phyloP scores from a whole-genome alignment of 2,888 invertebrate genomes.

The Macaria liturata region DNA sequence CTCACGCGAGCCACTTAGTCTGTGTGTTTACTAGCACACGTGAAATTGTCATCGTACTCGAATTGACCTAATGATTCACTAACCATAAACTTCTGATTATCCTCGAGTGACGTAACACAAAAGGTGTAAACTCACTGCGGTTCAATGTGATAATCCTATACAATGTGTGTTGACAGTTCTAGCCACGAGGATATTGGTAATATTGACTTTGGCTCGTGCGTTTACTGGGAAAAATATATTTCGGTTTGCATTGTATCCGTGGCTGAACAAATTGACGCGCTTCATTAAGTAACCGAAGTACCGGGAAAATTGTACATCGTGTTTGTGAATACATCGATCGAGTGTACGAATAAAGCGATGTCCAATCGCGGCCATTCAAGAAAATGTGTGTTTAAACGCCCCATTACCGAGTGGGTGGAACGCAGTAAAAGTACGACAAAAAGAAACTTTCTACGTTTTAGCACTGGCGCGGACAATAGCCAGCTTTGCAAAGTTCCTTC shows the following conservation, averaged over 20 bases:
- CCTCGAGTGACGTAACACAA: constrained; percentile 71
- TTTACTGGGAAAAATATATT: constrained; percentile 26
- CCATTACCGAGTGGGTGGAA: constrained; percentile 33
- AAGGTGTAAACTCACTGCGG: constrained; percentile 52
- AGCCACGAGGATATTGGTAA: constrained; percentile 34
- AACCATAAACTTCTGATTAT: constrained; percentile 71
- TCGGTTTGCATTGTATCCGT: constrained; percentile 20
- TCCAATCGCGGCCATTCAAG: constrained; percentile 28
- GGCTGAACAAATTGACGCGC: constrained; percentile 25
- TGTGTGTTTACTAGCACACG: constrained; percentile 64
- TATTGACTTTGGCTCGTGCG: constrained; percentile 25
- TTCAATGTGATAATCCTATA: constrained; percentile 47
- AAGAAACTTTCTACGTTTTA: constrained; percentile 71
- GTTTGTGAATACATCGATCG: constrained; percentile 20
- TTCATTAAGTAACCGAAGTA: constrained; percentile 11
- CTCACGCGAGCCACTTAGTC: constrained; percentile 43
- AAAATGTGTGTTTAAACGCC: constrained; percentile 29
- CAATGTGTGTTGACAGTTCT: constrained; percentile 39
- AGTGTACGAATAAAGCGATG: constrained; percentile 22
- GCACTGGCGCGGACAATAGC: constrained; percentile 66
- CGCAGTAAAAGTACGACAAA: constrained; percentile 48
- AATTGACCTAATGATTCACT: constrained; percentile 80
- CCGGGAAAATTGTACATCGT: constrained; percentile 14
- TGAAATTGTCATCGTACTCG: constrained; percentile 74
- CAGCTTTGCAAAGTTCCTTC: constrained; percentile 58